Evolutionary conservation across 1,140 invertebrate genomes (phyloP).

Genomic region (Bombus affinis): DNA sequence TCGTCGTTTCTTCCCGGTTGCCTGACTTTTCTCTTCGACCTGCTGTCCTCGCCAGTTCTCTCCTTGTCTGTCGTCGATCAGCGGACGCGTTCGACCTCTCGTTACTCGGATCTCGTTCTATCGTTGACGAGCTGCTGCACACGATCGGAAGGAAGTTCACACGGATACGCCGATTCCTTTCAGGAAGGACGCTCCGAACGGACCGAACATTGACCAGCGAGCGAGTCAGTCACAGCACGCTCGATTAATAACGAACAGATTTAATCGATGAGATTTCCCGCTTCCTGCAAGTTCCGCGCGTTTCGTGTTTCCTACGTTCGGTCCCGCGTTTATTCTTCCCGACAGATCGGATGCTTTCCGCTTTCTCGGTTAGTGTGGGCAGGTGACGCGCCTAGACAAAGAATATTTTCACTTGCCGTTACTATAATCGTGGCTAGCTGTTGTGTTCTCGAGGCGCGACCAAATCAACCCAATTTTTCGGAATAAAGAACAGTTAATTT

Average conservation of each 20-base stretch:
- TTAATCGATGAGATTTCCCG: conserved; percentile 40
- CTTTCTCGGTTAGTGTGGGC: neutral
- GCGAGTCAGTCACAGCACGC: neutral
- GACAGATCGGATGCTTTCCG: neutral
- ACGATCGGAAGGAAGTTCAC: conserved; percentile 68
- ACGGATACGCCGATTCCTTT: conserved; percentile 21
- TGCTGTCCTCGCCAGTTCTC: neutral
- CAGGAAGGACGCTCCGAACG: conserved; percentile 44
- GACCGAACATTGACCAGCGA: conserved; percentile 23
- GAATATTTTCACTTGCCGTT: too few relatives aligned
- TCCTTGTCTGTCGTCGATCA: neutral
- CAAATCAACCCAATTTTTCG: too few relatives aligned
- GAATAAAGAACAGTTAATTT: too few relatives aligned
- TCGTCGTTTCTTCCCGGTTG: neutral
- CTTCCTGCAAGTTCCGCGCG: conserved; percentile 9
- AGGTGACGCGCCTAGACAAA: too few relatives aligned
- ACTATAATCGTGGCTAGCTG: too few relatives aligned
- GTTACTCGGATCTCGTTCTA: conserved; percentile 29
- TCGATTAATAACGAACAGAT: conserved; percentile 39
- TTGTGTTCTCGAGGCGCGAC: too few relatives aligned
- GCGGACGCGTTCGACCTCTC: conserved; percentile 21
- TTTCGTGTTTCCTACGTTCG: conserved; percentile 1
- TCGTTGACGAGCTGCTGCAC: conserved; percentile 19
- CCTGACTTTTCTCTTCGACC: neutral
- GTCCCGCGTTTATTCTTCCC: neutral